Base-by-base conservation (phyloP, 1,140 invertebrate species). In the Trinorchestia longiramus region DNA sequence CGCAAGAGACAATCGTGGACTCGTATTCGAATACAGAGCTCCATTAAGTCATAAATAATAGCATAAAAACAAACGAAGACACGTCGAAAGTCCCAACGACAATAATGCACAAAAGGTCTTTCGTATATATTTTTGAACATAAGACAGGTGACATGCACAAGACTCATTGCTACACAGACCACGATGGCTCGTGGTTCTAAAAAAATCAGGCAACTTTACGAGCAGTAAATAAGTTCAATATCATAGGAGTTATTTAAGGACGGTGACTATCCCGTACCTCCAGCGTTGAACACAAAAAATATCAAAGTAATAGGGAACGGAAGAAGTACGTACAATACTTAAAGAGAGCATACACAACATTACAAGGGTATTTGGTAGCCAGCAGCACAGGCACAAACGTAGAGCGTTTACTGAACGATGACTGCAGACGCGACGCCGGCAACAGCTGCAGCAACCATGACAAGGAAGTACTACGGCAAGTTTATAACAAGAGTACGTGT, bases 371-470 rank as follows among this genome's bases (percentile, higher is more conserved):
- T 36, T 77, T 77, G 62, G 62, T 36, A 77, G 62, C 62, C 36
- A 43, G n/a, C 88, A 43, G 88, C 88, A 90, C 88, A 90, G 43
- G 88, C 88, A 90, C 88, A 42, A 90, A 90, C 88, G 88, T 90
- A 28, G 88, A 90, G 43, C 88, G 88, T 43, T 43, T 42, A 90
- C 42, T 90, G 43, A 28, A 43, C 88, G 43, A 42, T 28, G 88
- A 90, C n/a, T 43, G 88, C 88, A 43, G 88, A 42, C 41, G 88
- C 88, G 43, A 43, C 88, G 43, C 8, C 87, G 87, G 36, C 88
- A 90, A 28, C 41, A 43, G 88, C 88, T 43, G 88, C 43, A 36
- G 87, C 87, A 87, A 42, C n/a, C 88, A 90, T 42, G 17, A 90
- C 88, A 90, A 90, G 88, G 43, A 90, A 90, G 15, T 90, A 77